Conservation (phyloP, 2,888 invertebrate species). For the Vanessa cardui region DNA sequence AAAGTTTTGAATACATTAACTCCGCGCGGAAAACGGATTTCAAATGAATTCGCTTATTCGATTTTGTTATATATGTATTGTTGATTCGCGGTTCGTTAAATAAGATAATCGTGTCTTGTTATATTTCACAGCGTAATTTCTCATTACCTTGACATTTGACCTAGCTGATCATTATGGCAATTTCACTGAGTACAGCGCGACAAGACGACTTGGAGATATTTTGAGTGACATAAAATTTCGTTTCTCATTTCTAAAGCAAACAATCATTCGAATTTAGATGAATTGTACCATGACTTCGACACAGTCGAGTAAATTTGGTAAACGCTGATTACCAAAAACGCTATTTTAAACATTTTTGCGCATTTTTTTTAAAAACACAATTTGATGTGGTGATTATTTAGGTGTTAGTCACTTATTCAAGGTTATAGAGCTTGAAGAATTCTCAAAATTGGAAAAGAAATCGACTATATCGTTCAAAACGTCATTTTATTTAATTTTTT, state of each 20-base stretch:
- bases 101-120: slow-evolving; percentile 51
- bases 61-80: slow-evolving; percentile 53
- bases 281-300: slow-evolving; percentile 11
- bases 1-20: slow-evolving; percentile 63
- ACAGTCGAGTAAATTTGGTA: no score
- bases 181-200: slow-evolving; percentile 46
- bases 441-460: no score
- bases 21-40: slow-evolving; percentile 40
- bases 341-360: no score
- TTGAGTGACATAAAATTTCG: slow-evolving; percentile 14
- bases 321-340: no score
- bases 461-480: no score
- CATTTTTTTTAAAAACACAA: no score
- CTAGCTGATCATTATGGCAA: slow-evolving; percentile 65
- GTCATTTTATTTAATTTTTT: no score
- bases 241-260: slow-evolving; percentile 16
- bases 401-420: no score
- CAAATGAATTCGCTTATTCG: slow-evolving; percentile 32
- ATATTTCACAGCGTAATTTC: slow-evolving; percentile 37
- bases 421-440: no score
- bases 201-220: slow-evolving; percentile 19
- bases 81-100: slow-evolving; percentile 60
- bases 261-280: slow-evolving; percentile 3
- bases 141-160: slow-evolving; percentile 76
- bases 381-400: neutral